Evolutionary conservation across 1,140 invertebrate genomes (phyloP), one percentile per base, ranked within the genome.

Genomic region (Kradibia gibbosae): DNA sequence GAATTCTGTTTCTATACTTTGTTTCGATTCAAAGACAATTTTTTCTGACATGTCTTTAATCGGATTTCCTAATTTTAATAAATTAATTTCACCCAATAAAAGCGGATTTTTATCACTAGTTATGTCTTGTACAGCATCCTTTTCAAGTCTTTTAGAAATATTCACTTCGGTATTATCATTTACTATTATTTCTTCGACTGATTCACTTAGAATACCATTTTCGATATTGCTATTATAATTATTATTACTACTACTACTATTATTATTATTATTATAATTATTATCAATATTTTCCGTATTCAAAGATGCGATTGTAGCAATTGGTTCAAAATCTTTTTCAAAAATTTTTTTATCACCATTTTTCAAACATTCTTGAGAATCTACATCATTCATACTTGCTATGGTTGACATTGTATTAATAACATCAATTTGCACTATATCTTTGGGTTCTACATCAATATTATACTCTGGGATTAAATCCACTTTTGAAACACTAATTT

Each of bases 21-120:
- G 10, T 76, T 75, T 31, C 39, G 53, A 60, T 2, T 36, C 20
- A 11, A 57, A 10, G 20, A n/a, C n/a, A n/a, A 60, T 67, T 39
- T 53, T 48, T 78, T 55, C 48, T 78, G 42, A 28, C 1, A 67
- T 62, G 1, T 62, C 60, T 31, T 78, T 0, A 7, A 50, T 55
- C 4, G n/a, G 36, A 60, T 60, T 60, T 1, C 25, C 53, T 60
- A 72, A 28, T 45, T 79, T 34, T 11, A 79, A 22, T 57, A 60
- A 31, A 28, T 13, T 17, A 55, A 67, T 75, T 42, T 70, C 36
- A 10, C 72, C 25, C 11, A 50, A 48, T 28, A 60, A 60, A 31
- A 45, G 75, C 8, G 39, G 72, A 81, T 77, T 36, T 36, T 76
- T 34, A 39, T 2, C 34, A n/a, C 72, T 45, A 53, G 0, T 25